These are phyloP conservation scores for Lasiommata megera DNA, from an alignment of 2,888 invertebrate genomes.

Conservation along the genomic window DNA sequence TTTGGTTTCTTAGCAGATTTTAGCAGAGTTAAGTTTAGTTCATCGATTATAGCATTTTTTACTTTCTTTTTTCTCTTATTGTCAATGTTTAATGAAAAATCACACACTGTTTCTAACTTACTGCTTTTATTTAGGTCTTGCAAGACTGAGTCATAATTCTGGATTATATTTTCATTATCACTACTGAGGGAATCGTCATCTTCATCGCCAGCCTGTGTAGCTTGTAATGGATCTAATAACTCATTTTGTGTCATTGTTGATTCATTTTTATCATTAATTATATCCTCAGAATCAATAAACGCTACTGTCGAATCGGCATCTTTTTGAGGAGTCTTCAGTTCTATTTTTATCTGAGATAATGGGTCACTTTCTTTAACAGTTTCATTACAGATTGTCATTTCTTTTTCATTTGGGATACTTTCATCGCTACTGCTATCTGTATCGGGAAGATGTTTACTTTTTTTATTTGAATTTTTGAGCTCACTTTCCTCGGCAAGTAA, in stretches of 20 bases:
- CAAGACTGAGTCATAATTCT: slow-evolving; percentile 63
- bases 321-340: slow-evolving; percentile 60
- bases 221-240: slow-evolving; percentile 56
- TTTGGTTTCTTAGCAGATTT: slow-evolving; percentile 39
- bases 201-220: slow-evolving; percentile 40
- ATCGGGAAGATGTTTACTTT: slow-evolving; percentile 44
- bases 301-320: slow-evolving; percentile 48
- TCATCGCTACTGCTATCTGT: slow-evolving; percentile 48
- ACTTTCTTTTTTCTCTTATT: slow-evolving; percentile 49
- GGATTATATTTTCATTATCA: slow-evolving; percentile 61
- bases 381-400: slow-evolving; percentile 53
- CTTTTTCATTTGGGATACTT: slow-evolving; percentile 52
- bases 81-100: slow-evolving; percentile 56
- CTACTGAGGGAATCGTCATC: slow-evolving; percentile 48
- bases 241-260: slow-evolving; percentile 48
- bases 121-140: slow-evolving; percentile 49
- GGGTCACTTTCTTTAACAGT: slow-evolving; percentile 50
- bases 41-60: slow-evolving; percentile 53
- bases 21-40: slow-evolving; percentile 61
- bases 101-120: slow-evolving; percentile 37
- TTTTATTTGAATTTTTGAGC: slow-evolving; percentile 36
- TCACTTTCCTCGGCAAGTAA: slow-evolving; percentile 14
- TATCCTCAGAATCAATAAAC: slow-evolving; percentile 45
- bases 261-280: slow-evolving; percentile 46
- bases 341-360: slow-evolving; percentile 52